Percentiles rank a stretch among this genome's conserved stretches.
These are phyloP conservation scores for Scleropages formosus DNA, from an alignment of 2,797 vertebrate species.

Conservation along the genomic window DNA sequence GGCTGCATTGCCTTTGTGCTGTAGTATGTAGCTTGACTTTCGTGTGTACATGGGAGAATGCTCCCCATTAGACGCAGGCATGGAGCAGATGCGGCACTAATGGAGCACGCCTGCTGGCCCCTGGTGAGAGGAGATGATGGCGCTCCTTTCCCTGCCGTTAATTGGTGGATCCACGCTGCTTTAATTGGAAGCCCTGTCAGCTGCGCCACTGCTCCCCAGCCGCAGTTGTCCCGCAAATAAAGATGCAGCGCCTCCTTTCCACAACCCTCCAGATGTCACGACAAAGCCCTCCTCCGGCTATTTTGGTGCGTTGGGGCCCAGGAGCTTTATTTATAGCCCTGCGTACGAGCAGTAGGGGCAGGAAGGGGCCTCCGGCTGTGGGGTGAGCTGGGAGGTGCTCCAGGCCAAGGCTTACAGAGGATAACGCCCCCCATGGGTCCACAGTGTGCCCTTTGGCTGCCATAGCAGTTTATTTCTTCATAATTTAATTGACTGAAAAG, in stretches of 20 bases:
- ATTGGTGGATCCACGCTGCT: constrained; percentile 24
- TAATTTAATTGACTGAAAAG: background rate
- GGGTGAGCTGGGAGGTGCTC: background rate
- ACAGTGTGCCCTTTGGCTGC: too few species aligned
- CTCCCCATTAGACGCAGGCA: background rate
- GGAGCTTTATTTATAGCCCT: background rate
- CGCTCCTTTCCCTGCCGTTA: constrained; percentile 15
- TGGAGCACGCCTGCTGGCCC: background rate
- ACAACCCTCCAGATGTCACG: constrained; percentile 24
- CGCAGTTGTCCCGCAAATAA: constrained; percentile 5
- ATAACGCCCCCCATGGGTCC: too few species aligned
- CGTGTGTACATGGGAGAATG: background rate
- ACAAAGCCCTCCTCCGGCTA: constrained; percentile 19
- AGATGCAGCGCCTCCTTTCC: constrained; percentile 17
- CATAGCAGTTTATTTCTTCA: background rate
- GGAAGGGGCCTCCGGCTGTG: background rate
- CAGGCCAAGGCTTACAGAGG: too few species aligned
- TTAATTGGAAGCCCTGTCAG: constrained; percentile 30
- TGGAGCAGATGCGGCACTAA: constrained; percentile 4
- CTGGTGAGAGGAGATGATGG: constrained; percentile 3
- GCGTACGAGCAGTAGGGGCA: background rate
- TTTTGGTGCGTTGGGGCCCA: background rate
- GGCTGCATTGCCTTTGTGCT: background rate
- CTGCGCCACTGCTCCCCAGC: constrained; percentile 20
- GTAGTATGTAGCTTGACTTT: background rate